phyloP scores from a whole-genome alignment of 1,140 invertebrate genomes.

The Papilio machaon region DNA sequence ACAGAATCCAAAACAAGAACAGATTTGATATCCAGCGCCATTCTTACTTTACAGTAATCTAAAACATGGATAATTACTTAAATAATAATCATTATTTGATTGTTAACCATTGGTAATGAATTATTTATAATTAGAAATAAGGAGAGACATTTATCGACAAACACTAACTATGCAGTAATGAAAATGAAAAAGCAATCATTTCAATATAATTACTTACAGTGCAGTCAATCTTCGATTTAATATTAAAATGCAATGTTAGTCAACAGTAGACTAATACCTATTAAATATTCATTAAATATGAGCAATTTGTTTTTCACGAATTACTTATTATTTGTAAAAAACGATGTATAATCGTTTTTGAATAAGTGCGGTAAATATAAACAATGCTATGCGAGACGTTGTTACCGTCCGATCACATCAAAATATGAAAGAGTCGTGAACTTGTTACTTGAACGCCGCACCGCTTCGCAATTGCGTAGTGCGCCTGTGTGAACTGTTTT shows the following conservation, averaged over 20 bases:
- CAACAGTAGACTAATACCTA: background rate
- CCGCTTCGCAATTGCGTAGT: no score
- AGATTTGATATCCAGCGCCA: background rate
- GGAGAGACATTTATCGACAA: background rate
- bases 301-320: background rate
- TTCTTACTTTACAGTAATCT: background rate
- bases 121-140: no score
- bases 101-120: no score
- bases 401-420: no score
- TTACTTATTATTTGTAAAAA: background rate
- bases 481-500: no score
- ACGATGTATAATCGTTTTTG: background rate
- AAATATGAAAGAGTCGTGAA: no score
- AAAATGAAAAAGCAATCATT: background rate
- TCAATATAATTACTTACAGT: background rate
- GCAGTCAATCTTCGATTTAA: background rate
- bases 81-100: no score
- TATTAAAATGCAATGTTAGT: background rate
- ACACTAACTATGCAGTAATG: background rate
- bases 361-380: no score
- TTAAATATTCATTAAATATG: no score
- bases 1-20: background rate
- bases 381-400: no score
- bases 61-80: background rate
- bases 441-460: no score